phyloP scores from a whole-genome alignment of 2,888 invertebrate genomes.

The Autographa gamma region DNA sequence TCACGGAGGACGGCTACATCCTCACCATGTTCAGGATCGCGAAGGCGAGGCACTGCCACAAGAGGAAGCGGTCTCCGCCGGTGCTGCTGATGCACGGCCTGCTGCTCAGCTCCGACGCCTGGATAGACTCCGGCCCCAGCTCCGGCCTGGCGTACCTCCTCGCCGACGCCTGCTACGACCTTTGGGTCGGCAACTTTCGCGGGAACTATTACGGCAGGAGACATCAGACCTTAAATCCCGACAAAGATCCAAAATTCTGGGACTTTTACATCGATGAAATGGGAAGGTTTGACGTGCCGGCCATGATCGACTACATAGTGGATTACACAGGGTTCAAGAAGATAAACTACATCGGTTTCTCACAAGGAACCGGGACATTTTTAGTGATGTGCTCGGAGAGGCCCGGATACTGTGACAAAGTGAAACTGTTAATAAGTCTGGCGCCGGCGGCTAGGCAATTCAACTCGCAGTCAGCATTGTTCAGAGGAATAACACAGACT shows the following conservation, averaged over 20 bases:
- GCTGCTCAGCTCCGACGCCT: slow-evolving; percentile 74
- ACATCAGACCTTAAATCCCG: slow-evolving; percentile 80
- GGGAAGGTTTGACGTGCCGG: slow-evolving; percentile 92
- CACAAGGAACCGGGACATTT: slow-evolving; percentile 63
- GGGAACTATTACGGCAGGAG: slow-evolving; percentile 83
- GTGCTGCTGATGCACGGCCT: slow-evolving; percentile 79
- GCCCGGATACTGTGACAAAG: slow-evolving; percentile 91
- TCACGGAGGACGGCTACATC: slow-evolving; percentile 77
- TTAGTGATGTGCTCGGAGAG: slow-evolving; percentile 90
- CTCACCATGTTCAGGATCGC: slow-evolving; percentile 71
- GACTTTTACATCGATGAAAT: slow-evolving; percentile 82
- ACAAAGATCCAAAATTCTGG: slow-evolving; percentile 62
- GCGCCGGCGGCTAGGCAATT: slow-evolving; percentile 90
- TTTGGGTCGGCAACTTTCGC: slow-evolving; percentile 71
- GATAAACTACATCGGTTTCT: slow-evolving; percentile 65
- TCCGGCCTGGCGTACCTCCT: slow-evolving; percentile 67
- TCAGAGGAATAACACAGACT: slow-evolving; percentile 49
- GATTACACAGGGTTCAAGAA: slow-evolving; percentile 65
- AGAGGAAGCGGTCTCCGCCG: slow-evolving; percentile 61
- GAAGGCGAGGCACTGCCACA: slow-evolving; percentile 62
- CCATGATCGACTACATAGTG: slow-evolving; percentile 79
- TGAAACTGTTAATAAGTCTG: slow-evolving; percentile 88
- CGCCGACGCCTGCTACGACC: slow-evolving; percentile 58
- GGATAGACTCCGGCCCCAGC: slow-evolving; percentile 74
- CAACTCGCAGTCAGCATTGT: slow-evolving; percentile 86